Conservation (phyloP, 2,797 vertebrate genomes). For the Epinephelus coioides region DNA sequence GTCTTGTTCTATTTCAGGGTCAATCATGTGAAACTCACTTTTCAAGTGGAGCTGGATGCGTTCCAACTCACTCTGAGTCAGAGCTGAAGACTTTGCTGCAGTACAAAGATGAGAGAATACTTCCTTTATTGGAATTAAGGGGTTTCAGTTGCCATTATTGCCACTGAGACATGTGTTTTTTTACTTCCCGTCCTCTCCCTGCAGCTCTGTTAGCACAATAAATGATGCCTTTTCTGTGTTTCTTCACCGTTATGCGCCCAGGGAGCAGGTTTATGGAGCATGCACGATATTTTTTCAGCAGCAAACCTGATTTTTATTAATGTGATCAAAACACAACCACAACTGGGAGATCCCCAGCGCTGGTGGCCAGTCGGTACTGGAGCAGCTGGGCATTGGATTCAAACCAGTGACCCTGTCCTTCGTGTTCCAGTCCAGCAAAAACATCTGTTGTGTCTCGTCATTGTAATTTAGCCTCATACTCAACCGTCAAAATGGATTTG, state of each 20-base stretch:
- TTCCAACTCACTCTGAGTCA: conserved; percentile 39
- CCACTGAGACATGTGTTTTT: conserved; percentile 29
- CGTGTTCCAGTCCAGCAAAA: conserved; percentile 39
- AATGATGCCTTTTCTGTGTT: conserved; percentile 46
- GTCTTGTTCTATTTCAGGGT: conserved; percentile 62
- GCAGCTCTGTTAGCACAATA: conserved; percentile 52
- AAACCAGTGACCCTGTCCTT: conserved; percentile 32
- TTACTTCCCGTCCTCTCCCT: conserved; percentile 32
- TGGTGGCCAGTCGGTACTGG: conserved; percentile 14
- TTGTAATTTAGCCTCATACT: conserved; percentile 11
- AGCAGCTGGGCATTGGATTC: conserved; percentile 36
- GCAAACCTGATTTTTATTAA: conserved; percentile 24
- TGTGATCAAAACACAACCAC: conserved; percentile 18
- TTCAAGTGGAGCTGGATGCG: conserved; percentile 41
- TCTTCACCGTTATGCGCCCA: conserved; percentile 38
- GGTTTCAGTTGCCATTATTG: conserved; percentile 17
- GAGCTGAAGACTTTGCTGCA: conserved; percentile 21
- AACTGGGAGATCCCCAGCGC: conserved; percentile 9
- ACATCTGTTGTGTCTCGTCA: conserved; percentile 44
- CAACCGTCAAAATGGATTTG: conserved; percentile 1
- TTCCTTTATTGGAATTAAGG: conserved; percentile 36
- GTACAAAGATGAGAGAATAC: conserved; percentile 22
- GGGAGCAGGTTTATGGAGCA: conserved; percentile 49
- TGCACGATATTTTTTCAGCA: conserved; percentile 27
- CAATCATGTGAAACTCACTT: conserved; percentile 48